Conservation (phyloP, 2,113 vertebrate species). For the Odocoileus hemionus region DNA sequence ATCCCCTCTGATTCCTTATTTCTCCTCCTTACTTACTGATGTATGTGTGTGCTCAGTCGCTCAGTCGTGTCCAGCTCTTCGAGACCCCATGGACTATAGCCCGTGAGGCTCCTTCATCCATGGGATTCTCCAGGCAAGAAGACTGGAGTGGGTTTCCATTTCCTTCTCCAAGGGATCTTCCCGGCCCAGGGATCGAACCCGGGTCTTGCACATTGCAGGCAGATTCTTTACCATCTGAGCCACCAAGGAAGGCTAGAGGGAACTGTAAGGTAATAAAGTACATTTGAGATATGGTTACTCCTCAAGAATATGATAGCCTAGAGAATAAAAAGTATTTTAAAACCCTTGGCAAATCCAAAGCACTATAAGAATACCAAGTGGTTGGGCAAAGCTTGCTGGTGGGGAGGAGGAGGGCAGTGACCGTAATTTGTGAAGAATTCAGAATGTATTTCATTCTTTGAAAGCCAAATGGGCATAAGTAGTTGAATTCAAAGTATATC, state of each 20-base stretch:
- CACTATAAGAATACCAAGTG: not conserved
- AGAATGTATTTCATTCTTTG: not conserved
- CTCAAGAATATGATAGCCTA: not conserved
- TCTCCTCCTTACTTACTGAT: not conserved
- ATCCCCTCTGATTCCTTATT: not conserved
- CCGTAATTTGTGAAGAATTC: not conserved
- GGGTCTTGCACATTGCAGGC: not conserved
- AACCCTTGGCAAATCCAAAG: not conserved
- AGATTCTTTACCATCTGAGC: not conserved
- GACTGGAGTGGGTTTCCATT: not conserved
- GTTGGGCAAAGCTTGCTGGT: not conserved
- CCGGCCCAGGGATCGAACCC: fast-evolving
- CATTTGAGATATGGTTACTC: not conserved
- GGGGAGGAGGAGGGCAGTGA: not conserved
- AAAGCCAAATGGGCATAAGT: not conserved
- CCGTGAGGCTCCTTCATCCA: not conserved
- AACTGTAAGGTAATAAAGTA: not conserved
- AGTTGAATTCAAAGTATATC: not conserved
- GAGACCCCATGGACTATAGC: not conserved
- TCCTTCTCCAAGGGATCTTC: not conserved
- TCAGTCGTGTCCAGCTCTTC: not conserved
- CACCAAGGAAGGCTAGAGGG: not conserved
- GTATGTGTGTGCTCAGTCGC: not conserved
- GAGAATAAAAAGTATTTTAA: not conserved
- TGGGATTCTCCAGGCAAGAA: not conserved